These are phyloP conservation scores for Nematolebias whitei DNA, from an alignment of 2,113 vertebrate species.

Conservation along the genomic window DNA sequence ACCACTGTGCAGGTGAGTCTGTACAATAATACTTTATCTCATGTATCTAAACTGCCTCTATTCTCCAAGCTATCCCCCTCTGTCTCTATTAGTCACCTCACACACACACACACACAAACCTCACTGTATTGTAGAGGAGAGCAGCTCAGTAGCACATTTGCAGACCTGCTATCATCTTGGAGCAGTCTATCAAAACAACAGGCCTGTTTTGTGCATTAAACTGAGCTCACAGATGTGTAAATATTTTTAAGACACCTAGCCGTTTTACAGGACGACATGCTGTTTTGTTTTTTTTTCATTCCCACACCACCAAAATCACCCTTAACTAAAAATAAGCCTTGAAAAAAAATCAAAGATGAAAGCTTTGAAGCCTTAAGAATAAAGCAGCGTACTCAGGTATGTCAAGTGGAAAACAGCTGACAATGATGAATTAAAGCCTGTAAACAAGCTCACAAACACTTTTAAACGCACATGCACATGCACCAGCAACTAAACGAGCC, in stretches of 20 bases:
- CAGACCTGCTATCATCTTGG: slow-evolving; percentile 38
- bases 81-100: slow-evolving; percentile 12
- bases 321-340: neutral
- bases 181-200: slow-evolving; percentile 28
- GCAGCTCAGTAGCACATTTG: slow-evolving; percentile 37
- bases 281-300: too few relatives aligned
- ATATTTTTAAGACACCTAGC: slow-evolving; percentile 1
- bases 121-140: slow-evolving; percentile 19
- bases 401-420: slow-evolving; percentile 47
- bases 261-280: too few relatives aligned
- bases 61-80: neutral
- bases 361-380: neutral
- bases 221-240: neutral
- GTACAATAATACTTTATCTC: neutral
- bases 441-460: slow-evolving; percentile 27
- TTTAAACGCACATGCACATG: slow-evolving; percentile 23
- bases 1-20: neutral
- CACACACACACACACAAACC: slow-evolving; percentile 14
- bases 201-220: slow-evolving; percentile 25
- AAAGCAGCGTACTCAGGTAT: slow-evolving; percentile 34
- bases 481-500: slow-evolving; percentile 56
- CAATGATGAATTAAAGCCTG: slow-evolving; percentile 56
- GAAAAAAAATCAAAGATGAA: too few relatives aligned
- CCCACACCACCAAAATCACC: neutral
- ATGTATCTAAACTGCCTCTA: slow-evolving; percentile 6